Percentiles rank a stretch among this genome's conserved stretches.
Evolutionary conservation across 2,113 vertebrate species (phyloP).

Genomic region (Aegithalos caudatus): DNA sequence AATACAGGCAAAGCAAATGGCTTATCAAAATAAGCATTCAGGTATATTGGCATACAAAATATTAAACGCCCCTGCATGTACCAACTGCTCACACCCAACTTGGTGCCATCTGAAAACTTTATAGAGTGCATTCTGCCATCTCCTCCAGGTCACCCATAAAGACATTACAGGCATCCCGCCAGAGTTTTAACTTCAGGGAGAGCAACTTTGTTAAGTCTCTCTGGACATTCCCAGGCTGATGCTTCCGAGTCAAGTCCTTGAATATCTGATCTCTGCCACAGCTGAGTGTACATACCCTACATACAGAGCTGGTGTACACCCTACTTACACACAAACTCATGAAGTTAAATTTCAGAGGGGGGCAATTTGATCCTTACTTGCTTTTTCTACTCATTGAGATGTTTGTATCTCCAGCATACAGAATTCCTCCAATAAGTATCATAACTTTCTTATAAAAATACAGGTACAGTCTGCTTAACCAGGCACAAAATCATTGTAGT

Average conservation of each 20-base stretch:
- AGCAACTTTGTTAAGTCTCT: not conserved
- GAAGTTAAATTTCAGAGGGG: not conserved
- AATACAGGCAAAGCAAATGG: not conserved
- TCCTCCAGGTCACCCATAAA: not conserved
- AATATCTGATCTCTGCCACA: not conserved
- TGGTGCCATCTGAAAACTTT: not conserved
- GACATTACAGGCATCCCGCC: not conserved
- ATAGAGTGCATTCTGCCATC: fast-evolving
- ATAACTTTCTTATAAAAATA: not conserved
- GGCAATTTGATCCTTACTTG: not conserved
- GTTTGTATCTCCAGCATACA: not conserved
- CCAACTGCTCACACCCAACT: not conserved
- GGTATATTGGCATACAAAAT: not conserved
- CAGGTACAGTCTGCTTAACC: not conserved
- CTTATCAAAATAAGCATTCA: not conserved
- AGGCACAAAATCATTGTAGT: not conserved
- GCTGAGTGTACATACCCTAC: not conserved
- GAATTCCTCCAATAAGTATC: not conserved
- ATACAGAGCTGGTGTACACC: not conserved
- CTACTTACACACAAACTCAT: not conserved
- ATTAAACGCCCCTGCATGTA: not conserved
- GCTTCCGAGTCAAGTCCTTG: not conserved
- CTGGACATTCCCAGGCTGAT: not conserved
- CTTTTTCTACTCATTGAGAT: not conserved
- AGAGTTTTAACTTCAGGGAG: not conserved